Base-by-base conservation (phyloP, 2,797 vertebrate species). In the Betta splendens region DNA sequence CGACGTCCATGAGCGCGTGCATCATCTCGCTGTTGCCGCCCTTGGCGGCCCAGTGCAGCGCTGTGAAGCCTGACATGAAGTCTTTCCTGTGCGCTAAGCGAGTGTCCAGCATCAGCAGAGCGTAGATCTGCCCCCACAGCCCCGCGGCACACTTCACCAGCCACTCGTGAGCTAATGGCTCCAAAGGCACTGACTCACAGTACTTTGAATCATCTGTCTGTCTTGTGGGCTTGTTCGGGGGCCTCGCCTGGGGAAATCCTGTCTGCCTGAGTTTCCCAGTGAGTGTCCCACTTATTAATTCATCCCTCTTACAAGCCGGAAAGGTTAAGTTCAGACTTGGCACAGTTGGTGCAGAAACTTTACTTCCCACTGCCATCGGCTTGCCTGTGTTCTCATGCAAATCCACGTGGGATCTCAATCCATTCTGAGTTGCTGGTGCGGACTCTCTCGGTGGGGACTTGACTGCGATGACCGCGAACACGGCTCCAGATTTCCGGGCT, bases 31-130 rank as follows among this genome's bases (percentile, higher is more conserved):
- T 57, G 85, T 93, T 92, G 56, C 95, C 95, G 0, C 83, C 93
- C 80, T 99, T 98, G 25, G 96, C 95, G 0, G 96, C 96, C 97
- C 97, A 98, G 75, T 99, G 97, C 33, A 98, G 86, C 1, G 93
- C 94, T 0, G 96, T 98, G 91, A 96, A 98, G 1, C 97, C 97
- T 0, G 93, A 96, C 77, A 96, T 93, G 89, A 99, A 98, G 80
- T 95, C 95, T 57, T 87, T 92, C 62, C 89, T 96, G 45, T 87
- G 89, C 0, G 89, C 94, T 69, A 98, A 74, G 28, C 87, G 88
- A 4, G 82, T 31, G 9, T 98, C 94, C 4, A 85, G 81, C 79
- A 95, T 82, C 46, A 98, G 85, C 60, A 98, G 75, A 40, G 89
- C 91, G 0, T 92, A 87, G 20, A 97, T 85, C 25, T 93, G 95